A percentile compares a stretch with the other conserved stretches of the same genome.
These are phyloP conservation scores for Anhinga rufa DNA, from an alignment of 2,113 vertebrate genomes.

Conservation along the genomic window DNA sequence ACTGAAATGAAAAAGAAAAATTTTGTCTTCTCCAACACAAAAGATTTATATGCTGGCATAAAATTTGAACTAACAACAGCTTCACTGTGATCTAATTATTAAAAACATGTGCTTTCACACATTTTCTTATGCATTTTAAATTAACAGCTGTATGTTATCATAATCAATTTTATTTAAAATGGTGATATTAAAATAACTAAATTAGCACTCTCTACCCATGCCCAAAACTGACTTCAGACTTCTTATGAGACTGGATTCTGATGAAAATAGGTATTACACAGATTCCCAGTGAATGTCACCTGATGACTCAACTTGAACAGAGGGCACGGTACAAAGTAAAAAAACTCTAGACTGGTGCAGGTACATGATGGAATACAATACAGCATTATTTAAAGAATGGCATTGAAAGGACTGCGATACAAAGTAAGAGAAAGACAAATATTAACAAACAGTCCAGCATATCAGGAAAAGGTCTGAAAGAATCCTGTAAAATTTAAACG, in stretches of 20 bases:
- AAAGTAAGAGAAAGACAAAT: neutral
- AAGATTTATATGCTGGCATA: neutral
- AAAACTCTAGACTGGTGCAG: neutral
- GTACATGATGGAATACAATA: neutral
- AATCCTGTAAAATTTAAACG: neutral
- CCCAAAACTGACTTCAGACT: neutral
- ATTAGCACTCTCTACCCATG: neutral
- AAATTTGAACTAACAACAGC: neutral
- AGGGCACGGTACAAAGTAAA: neutral
- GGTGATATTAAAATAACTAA: neutral
- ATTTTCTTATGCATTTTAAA: neutral
- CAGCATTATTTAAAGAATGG: neutral
- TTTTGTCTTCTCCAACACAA: neutral
- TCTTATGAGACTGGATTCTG: neutral
- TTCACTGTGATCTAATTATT: neutral
- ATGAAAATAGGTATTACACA: neutral
- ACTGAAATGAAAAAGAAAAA: neutral
- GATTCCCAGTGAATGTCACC: neutral
- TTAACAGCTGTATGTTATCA: neutral
- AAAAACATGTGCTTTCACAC: neutral
- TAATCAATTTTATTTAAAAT: neutral
- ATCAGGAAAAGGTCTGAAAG: neutral
- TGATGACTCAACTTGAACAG: neutral
- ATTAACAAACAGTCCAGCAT: neutral
- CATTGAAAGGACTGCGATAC: neutral